These are phyloP conservation scores for Dolichopus griseipennis DNA, from an alignment of 2,888 invertebrate species.

Conservation along the genomic window DNA sequence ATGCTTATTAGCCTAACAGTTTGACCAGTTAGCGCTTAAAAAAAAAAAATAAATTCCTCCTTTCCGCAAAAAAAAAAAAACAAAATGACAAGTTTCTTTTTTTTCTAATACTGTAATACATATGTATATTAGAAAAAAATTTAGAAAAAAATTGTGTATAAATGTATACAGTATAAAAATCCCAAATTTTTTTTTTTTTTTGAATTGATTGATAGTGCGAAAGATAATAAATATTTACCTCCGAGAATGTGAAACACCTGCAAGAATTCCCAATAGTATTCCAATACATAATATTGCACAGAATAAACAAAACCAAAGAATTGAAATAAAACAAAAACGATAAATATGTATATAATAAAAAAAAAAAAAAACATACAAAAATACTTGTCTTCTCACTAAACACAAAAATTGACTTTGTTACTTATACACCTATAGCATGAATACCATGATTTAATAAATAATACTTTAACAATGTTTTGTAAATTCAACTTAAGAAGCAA, in stretches of 20 bases:
- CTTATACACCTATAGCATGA: too few relatives aligned
- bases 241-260: background rate
- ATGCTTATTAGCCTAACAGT: too few relatives aligned
- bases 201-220: background rate
- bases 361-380: background rate
- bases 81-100: too few relatives aligned
- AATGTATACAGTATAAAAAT: background rate
- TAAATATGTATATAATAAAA: too few relatives aligned
- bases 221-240: slow-evolving; percentile 6
- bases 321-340: background rate
- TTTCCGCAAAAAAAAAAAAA: background rate
- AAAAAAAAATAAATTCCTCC: background rate
- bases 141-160: background rate
- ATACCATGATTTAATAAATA: too few relatives aligned
- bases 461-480: too few relatives aligned
- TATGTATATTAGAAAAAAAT: background rate
- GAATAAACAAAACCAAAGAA: background rate
- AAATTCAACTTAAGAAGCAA: too few relatives aligned
- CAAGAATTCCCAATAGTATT: background rate
- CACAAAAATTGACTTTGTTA: too few relatives aligned
- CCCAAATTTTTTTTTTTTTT: background rate
- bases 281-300: slow-evolving; percentile 2
- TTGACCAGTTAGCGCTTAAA: too few relatives aligned
- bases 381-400: too few relatives aligned
- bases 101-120: too few relatives aligned